Evolutionary conservation across 2,888 invertebrate genomes (phyloP), one percentile per base, ranked within the genome.

Genomic region (Diachrysia chrysitis): DNA sequence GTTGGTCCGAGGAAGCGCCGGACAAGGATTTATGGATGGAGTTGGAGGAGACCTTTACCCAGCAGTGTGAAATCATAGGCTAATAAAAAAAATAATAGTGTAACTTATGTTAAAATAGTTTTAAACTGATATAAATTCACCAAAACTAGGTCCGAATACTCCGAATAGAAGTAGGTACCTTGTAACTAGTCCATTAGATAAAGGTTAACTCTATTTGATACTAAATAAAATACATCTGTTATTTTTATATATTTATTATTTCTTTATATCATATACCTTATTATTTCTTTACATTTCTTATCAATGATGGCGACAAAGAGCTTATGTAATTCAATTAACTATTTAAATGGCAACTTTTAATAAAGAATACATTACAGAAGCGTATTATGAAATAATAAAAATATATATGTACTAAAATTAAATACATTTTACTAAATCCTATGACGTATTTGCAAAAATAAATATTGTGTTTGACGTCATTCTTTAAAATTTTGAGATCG

Each of bases 401-500:
- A 81, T 74, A 78, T 57, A 76, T 63, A 61, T 61, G 70, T 71
- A 76, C 59, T 62, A 77, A 70, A 73, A 71, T 74, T 71, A 71
- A 58, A 73, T 76, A 82, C 59, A 74, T 63, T 76, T 74, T 68
- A 69, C 71, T 80, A 71, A 65, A 76, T 35, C 16, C 66, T 58
- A 76, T 76, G 79, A 82, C 79, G 82, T 74, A 69, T 67, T 73
- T 76, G 69, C 67, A 63, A 73, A 74, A 87, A 88, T 86, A 88
- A 84, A 79, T 83, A 83, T 79, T 78, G 25, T 70, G 48, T 17
- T 63, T 75, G 76, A 85, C 84, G 85, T 88, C 87, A 85, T 80
- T 7, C 65, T 17, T 79, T 72, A 63, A 81, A 89, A 93, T 92
- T 92, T 91, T 92, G 95, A 91, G 87, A 93, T 84, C 92, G 94